These are phyloP conservation scores for Dorcus hopei DNA, from an alignment of 2,888 invertebrate species.

Conservation along the genomic window DNA sequence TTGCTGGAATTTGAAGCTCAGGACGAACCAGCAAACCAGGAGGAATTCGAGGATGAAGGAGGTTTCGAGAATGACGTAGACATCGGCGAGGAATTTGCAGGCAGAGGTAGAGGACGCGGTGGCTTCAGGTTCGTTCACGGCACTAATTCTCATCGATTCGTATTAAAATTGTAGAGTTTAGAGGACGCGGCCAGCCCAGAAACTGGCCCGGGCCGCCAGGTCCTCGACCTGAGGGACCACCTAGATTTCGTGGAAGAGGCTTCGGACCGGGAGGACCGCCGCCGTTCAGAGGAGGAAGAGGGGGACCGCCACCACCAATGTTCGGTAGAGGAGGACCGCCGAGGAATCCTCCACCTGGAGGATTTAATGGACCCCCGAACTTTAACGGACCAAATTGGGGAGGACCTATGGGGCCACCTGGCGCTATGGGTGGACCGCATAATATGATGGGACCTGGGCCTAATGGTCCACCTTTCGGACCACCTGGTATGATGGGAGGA, in stretches of 20 bases:
- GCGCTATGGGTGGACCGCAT: constrained; percentile 51
- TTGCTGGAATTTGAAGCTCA: constrained; percentile 30
- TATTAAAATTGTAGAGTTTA: constrained; percentile 17
- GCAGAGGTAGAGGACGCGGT: constrained; percentile 49
- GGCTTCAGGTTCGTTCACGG: constrained; percentile 49
- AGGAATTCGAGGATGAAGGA: constrained; percentile 41
- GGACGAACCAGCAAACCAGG: constrained; percentile 26
- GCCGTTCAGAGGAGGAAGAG: constrained; percentile 43
- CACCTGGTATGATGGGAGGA: constrained; percentile 27
- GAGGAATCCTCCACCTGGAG: constrained; percentile 49
- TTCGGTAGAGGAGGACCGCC: constrained; percentile 54
- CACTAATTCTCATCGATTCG: neutral
- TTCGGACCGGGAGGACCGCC: constrained; percentile 57
- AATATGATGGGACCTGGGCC: constrained; percentile 54
- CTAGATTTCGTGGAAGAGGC: constrained; percentile 65
- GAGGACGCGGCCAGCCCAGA: constrained; percentile 44
- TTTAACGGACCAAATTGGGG: constrained; percentile 65
- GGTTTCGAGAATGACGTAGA: constrained; percentile 46
- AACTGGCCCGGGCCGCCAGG: constrained; percentile 48
- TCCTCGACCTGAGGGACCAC: constrained; percentile 46
- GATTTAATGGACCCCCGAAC: constrained; percentile 56
- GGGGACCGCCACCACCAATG: constrained; percentile 54
- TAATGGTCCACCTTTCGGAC: constrained; percentile 52
- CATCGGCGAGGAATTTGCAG: constrained; percentile 51
- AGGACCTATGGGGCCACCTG: constrained; percentile 58